Percentiles rank a stretch among this genome's conserved stretches.
These are phyloP conservation scores for Diuraphis noxia DNA, from an alignment of 1,140 invertebrate species.

Conservation along the genomic window DNA sequence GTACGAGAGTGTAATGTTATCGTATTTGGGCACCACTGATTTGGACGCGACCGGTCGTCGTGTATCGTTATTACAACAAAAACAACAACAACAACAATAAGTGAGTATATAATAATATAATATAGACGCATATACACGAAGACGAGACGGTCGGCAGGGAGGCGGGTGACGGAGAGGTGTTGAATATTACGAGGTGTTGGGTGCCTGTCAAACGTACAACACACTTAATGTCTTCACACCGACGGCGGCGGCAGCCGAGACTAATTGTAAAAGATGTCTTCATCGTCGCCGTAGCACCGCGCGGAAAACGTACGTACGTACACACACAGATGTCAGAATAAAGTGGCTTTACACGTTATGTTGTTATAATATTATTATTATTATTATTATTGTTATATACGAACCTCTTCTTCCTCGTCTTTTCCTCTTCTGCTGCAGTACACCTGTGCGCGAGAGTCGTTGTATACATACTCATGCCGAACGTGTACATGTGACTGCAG, in stretches of 20 bases:
- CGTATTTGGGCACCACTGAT: conserved; percentile 35
- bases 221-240: conserved; percentile 40
- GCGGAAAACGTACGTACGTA: background rate
- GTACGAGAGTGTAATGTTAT: background rate
- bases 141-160: background rate
- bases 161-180: background rate
- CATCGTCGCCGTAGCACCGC: conserved; percentile 33
- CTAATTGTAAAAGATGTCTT: conserved; percentile 54
- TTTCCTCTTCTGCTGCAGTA: background rate
- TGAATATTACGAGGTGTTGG: conserved; percentile 48
- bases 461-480: background rate
- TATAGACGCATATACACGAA: background rate
- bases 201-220: conserved; percentile 42
- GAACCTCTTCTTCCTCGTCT: background rate
- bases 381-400: background rate
- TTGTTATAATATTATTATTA: conserved; percentile 9
- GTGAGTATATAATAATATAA: background rate
- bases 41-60: background rate
- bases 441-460: background rate
- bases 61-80: conserved; percentile 20
- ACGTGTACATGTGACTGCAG: background rate
- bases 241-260: conserved; percentile 32
- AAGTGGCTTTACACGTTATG: conserved; percentile 46
- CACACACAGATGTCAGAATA: conserved; percentile 38
- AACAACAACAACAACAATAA: conserved; percentile 4